Percentiles rank a stretch among this genome's conserved stretches.
Evolutionary conservation across 2,797 vertebrate genomes (phyloP).

Genomic region (Natrix natrix): DNA sequence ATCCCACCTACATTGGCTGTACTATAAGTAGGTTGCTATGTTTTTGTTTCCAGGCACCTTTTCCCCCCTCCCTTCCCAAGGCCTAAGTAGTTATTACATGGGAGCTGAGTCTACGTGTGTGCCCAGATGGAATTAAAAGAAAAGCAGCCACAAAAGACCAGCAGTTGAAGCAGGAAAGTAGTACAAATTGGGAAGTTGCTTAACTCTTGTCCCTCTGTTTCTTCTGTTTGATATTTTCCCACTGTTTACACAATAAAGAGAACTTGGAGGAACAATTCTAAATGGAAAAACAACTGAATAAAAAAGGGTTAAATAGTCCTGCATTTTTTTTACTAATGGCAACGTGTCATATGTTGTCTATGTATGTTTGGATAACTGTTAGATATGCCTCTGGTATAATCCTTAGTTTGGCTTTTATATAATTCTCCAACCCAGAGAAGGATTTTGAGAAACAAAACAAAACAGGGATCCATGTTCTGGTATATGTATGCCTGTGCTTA

Average conservation of each 20-base stretch:
- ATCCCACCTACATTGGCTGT: background rate
- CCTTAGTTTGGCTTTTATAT: background rate
- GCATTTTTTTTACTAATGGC: background rate
- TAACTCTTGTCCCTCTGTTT: background rate
- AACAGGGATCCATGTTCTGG: background rate
- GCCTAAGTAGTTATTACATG: background rate
- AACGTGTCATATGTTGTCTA: background rate
- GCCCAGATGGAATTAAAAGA: background rate
- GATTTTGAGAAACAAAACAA: background rate
- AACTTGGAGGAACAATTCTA: background rate
- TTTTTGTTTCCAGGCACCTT: background rate
- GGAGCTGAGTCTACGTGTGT: background rate
- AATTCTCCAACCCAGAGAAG: background rate
- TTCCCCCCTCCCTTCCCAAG: background rate
- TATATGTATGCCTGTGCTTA: background rate
- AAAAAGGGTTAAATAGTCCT: background rate
- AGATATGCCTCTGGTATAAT: background rate
- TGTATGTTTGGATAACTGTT: background rate
- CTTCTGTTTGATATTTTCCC: background rate
- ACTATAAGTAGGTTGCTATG: background rate
- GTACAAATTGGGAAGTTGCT: background rate
- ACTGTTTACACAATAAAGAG: background rate
- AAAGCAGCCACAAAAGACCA: background rate
- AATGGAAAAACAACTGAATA: background rate
- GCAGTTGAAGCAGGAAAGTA: background rate